These are phyloP conservation scores for Pogonomyrmex californicus DNA, from an alignment of 1,140 invertebrate genomes.

Conservation along the genomic window DNA sequence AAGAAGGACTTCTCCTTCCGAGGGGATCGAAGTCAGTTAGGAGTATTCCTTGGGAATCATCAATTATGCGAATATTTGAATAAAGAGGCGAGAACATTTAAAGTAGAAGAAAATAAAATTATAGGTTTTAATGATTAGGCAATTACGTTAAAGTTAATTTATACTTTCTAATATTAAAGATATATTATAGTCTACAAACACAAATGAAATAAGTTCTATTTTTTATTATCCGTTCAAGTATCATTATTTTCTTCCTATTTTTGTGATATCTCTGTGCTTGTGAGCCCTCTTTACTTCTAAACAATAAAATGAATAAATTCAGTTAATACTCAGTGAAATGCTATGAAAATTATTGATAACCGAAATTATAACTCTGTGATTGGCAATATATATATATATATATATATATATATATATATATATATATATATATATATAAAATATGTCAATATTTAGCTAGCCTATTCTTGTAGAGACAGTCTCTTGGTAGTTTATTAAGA, in stretches of 20 bases:
- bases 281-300: background rate
- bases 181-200: background rate
- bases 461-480: background rate
- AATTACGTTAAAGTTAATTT: background rate
- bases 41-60: constrained; percentile 9
- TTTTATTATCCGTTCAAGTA: background rate
- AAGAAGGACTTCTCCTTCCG: constrained; percentile 66
- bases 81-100: background rate
- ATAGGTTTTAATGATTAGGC: background rate
- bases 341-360: background rate
- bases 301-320: background rate
- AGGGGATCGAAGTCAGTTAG: constrained; percentile 35
- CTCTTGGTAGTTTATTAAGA: background rate
- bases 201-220: background rate
- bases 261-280: no score
- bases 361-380: background rate
- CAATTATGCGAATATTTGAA: background rate
- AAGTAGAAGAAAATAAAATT: background rate
- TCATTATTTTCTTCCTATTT: background rate
- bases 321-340: background rate
- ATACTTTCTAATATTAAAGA: background rate
- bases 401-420: no score
- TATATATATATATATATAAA: no score
- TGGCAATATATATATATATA: no score
- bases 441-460: no score